Percentiles rank a stretch among this genome's conserved stretches.
Conservation (phyloP, 2,113 vertebrate species). For the Rhizomys pruinosus region DNA sequence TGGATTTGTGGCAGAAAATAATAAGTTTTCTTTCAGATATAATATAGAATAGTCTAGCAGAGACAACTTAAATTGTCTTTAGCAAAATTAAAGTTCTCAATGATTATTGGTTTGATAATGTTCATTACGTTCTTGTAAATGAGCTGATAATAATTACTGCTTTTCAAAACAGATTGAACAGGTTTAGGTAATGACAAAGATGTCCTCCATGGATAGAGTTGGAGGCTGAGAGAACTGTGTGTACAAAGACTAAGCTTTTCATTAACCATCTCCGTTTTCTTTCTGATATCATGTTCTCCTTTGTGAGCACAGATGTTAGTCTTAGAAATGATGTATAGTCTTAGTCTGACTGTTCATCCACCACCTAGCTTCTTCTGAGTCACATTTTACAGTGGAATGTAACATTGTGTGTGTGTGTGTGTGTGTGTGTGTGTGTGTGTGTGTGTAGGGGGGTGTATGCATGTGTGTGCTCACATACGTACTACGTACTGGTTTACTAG, state of each 20-base stretch:
- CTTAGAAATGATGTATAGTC: not conserved
- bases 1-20: slow-evolving; percentile 46
- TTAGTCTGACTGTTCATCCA: not conserved
- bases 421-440: not conserved
- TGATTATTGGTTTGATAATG: slow-evolving; percentile 53
- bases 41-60: slow-evolving; percentile 37
- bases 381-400: slow-evolving; percentile 7
- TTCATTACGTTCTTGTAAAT: not conserved
- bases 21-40: slow-evolving; percentile 62
- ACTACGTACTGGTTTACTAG: no score
- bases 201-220: not conserved
- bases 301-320: not conserved
- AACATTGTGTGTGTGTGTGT: not conserved
- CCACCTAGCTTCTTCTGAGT: slow-evolving; percentile 36
- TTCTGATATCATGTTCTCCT: not conserved
- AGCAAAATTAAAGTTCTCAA: slow-evolving; percentile 29
- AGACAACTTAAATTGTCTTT: slow-evolving; percentile 46
- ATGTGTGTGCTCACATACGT: no score
- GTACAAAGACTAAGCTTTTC: slow-evolving; percentile 20
- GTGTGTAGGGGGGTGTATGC: no score
- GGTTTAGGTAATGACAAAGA: slow-evolving; percentile 18
- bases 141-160: slow-evolving; percentile 10
- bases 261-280: not conserved
- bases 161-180: slow-evolving; percentile 47
- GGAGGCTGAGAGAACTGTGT: not conserved